These are phyloP conservation scores for Oreochromis niloticus DNA, from an alignment of 2,113 vertebrate species.

Conservation along the genomic window DNA sequence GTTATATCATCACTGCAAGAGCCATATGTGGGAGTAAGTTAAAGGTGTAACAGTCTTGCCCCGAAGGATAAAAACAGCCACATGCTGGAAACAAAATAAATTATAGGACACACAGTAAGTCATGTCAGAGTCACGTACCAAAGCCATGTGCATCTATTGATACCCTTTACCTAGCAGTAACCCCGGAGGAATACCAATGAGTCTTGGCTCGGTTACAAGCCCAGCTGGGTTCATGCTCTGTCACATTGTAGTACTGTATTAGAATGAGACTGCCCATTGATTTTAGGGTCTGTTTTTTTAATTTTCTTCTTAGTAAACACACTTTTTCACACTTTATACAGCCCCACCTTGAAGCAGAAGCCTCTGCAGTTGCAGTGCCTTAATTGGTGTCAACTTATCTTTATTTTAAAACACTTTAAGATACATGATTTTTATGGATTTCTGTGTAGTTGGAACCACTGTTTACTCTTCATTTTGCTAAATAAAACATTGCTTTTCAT, in stretches of 20 bases:
- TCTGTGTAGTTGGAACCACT: rapidly evolving
- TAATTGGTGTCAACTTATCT: neutral
- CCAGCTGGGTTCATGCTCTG: constrained; percentile 20
- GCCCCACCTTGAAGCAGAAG: neutral
- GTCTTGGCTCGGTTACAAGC: constrained; percentile 1
- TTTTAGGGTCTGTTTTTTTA: neutral
- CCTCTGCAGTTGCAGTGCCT: neutral
- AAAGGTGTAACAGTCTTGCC: neutral
- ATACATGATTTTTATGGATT: neutral
- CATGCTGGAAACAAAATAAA: neutral
- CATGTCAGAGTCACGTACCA: constrained; percentile 7
- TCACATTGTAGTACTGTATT: neutral
- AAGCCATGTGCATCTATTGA: constrained; percentile 44
- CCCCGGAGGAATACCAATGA: constrained; percentile 39
- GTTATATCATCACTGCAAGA: neutral
- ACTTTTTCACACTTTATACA: neutral
- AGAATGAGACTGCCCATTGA: neutral
- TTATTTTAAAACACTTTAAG: neutral
- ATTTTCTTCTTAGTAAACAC: neutral
- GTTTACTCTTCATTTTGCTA: neutral
- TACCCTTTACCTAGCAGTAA: constrained; percentile 24
- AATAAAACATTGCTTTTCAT: neutral
- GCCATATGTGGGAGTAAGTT: neutral
- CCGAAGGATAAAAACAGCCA: neutral
- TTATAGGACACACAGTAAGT: neutral